A percentile compares a stretch with the other conserved stretches of the same genome.
These are phyloP conservation scores for Trididemnum clinides DNA, from an alignment of 23 tunicate genomes.

Conservation along the genomic window DNA sequence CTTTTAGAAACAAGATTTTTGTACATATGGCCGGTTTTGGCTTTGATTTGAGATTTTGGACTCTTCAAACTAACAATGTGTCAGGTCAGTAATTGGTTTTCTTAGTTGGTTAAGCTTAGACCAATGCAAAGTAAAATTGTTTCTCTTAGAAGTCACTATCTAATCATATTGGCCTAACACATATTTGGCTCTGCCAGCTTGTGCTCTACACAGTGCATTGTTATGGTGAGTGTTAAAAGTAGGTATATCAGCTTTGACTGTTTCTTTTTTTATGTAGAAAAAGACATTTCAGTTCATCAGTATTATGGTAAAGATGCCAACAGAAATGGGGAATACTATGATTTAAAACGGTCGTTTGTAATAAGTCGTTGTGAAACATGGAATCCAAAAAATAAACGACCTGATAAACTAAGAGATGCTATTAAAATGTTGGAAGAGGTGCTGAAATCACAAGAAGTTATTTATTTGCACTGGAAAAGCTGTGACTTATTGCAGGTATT, in stretches of 20 bases:
- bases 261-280: background rate
- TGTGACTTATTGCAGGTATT: background rate
- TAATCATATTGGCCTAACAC: too few species aligned
- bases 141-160: too few species aligned
- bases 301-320: conserved; percentile 44
- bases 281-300: conserved; percentile 19
- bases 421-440: conserved; percentile 53
- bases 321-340: conserved; percentile 49
- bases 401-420: conserved; percentile 58
- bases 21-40: conserved; percentile 39
- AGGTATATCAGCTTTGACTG: background rate
- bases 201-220: too few species aligned
- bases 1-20: too few species aligned
- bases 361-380: conserved; percentile 67
- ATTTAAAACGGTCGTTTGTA: conserved; percentile 56
- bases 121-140: too few species aligned
- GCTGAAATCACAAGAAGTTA: conserved; percentile 48
- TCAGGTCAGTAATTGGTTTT: conserved; percentile 46
- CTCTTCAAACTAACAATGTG: conserved; percentile 32
- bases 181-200: too few species aligned
- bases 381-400: conserved; percentile 71
- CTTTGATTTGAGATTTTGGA: conserved; percentile 44
- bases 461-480: conserved; percentile 28
- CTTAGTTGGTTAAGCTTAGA: too few species aligned
- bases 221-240: too few species aligned